These are phyloP conservation scores for Apotomis capreana DNA, from an alignment of 2,888 invertebrate genomes.

Conservation along the genomic window DNA sequence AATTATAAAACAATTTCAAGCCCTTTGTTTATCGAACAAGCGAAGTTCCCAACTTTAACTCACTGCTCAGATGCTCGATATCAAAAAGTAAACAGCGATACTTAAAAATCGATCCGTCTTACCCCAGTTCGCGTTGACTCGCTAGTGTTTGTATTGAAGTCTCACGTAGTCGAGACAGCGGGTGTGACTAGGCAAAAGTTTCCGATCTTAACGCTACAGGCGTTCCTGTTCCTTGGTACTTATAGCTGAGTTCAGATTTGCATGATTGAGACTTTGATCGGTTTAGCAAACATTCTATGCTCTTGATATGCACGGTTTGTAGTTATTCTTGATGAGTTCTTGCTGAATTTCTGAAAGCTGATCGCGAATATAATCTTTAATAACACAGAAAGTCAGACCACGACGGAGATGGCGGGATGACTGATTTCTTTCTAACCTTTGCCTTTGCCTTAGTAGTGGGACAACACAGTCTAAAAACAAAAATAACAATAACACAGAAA, in stretches of 20 bases:
- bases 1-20: neutral
- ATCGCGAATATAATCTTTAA: no score
- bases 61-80: constrained; percentile 3
- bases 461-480: no score
- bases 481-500: no score
- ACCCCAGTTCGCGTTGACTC: constrained; percentile 11
- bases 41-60: neutral
- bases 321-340: neutral
- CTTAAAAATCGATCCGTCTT: constrained; percentile 36
- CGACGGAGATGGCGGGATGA: no score
- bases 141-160: constrained; percentile 34
- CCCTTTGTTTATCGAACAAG: neutral
- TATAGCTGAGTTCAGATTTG: constrained; percentile 11
- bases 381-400: no score
- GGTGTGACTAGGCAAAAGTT: constrained; percentile 39
- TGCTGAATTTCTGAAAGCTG: neutral
- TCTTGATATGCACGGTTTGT: neutral
- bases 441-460: no score
- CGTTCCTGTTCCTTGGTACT: constrained; percentile 11
- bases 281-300: constrained; percentile 1
- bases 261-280: constrained; percentile 25
- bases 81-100: constrained; percentile 29
- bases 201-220: constrained; percentile 25
- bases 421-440: no score
- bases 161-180: constrained; percentile 29